Evolutionary conservation across 2,888 invertebrate genomes (phyloP), one percentile per base, ranked within the genome.

Genomic region (Sinopyrophorus schimmeli): DNA sequence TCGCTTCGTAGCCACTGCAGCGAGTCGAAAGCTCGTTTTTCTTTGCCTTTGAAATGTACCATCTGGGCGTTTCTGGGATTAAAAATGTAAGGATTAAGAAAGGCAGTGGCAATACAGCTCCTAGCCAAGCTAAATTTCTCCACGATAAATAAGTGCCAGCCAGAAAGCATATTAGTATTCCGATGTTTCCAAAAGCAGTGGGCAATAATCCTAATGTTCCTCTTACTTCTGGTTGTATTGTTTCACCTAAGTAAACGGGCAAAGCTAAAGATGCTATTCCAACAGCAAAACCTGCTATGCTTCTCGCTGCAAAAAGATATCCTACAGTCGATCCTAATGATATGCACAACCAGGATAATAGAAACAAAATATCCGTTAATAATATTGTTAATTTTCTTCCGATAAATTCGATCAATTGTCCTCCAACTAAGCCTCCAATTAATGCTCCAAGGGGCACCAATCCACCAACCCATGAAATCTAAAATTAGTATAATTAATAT

Each of bases 201-300:
- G 92, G 92, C 54, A 93, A 70, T 30, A 93, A 74, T 26, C 96
- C 96, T 17, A 97, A 77, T 7, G 89, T 86, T 4, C 97, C 97
- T 51, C 97, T 80, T 6, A 93, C 87, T 77, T 94, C 91, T 1
- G 93, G 89, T 67, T 95, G 92, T 17, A 95, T 80, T 1, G 92
- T 90, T 76, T 97, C 97, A 20, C 93, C 93, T 39, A 97, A 80
- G 70, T 96, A 97, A 1, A 96, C 92, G 0, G 96, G 95, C 58
- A 91, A 80, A 10, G 89, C 86, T 2, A 96, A 79, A 1, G 92
- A 92, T 2, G 89, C 86, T 43, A 95, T 78, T 24, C 94, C 92
- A 11, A 92, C 89, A 69, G 92, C 90, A 62, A 92, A 82, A 11
- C 97, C 97, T 49, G 89, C 86, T 26, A 96, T 71, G 3, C 84